phyloP scores from a whole-genome alignment of 2,888 invertebrate species.

The Tetropium fuscum region DNA sequence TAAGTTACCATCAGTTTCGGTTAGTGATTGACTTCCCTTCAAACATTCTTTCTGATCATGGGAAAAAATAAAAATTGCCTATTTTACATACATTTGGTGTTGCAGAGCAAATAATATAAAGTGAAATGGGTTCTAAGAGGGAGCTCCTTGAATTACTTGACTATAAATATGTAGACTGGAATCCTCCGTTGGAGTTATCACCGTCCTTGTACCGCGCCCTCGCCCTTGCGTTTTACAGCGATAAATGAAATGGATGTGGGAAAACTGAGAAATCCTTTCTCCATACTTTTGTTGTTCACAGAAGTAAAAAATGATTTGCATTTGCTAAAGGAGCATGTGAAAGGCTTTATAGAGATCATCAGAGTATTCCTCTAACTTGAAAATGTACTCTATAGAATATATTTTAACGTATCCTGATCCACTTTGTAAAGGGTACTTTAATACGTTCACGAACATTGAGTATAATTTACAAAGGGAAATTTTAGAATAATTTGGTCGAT shows the following conservation, averaged over 20 bases:
- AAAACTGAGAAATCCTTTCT: slow-evolving; percentile 21
- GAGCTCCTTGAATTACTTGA: slow-evolving; percentile 10
- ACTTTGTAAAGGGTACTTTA: background rate
- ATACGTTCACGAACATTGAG: background rate
- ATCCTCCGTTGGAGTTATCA: slow-evolving; percentile 15
- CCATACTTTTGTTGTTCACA: slow-evolving; percentile 29
- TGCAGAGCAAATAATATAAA: slow-evolving; percentile 7
- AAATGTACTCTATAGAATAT: slow-evolving; percentile 17
- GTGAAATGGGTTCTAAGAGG: slow-evolving; percentile 1
- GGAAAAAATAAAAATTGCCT: too few relatives aligned
- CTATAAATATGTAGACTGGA: slow-evolving; percentile 20
- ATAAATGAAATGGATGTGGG: slow-evolving; percentile 23
- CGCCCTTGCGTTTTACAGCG: slow-evolving; percentile 18
- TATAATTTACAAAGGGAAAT: background rate
- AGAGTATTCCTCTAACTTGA: slow-evolving; percentile 14
- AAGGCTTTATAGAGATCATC: slow-evolving; percentile 20
- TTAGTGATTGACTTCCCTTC: too few relatives aligned
- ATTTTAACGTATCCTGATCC: slow-evolving; percentile 4
- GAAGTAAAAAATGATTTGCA: slow-evolving; percentile 34
- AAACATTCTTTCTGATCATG: too few relatives aligned
- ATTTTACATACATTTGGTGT: slow-evolving; percentile 13
- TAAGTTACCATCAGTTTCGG: too few relatives aligned
- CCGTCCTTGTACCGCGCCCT: slow-evolving; percentile 17
- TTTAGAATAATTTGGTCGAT: too few relatives aligned
- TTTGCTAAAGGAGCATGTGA: slow-evolving; percentile 23